Percentiles rank a stretch among this genome's conserved stretches.
Conservation (phyloP, 1,140 invertebrate species). For the Leptinotarsa undecemlineata region DNA sequence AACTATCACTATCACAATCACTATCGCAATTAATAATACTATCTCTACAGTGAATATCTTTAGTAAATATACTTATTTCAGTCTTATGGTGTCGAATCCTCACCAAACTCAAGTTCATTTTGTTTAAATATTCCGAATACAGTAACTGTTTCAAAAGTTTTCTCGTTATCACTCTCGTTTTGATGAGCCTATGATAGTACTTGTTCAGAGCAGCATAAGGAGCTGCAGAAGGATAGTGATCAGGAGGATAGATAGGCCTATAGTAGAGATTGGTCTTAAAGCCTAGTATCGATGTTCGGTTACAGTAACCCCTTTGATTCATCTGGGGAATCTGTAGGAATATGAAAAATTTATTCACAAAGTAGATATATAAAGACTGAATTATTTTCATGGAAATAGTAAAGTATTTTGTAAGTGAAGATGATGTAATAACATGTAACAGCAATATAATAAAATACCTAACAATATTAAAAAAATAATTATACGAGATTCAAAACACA, state of each 20-base stretch:
- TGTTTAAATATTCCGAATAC: slow-evolving; percentile 64
- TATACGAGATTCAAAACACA: no score
- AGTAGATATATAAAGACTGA: not conserved
- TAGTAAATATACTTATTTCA: slow-evolving; percentile 60
- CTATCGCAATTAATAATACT: slow-evolving; percentile 60
- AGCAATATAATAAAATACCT: no score
- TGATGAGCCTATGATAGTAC: slow-evolving; percentile 73
- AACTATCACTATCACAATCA: slow-evolving; percentile 51
- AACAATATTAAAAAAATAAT: no score
- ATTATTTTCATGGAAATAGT: no score
- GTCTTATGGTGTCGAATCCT: slow-evolving; percentile 62
- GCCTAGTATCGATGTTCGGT: slow-evolving; percentile 57
- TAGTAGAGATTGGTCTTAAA: slow-evolving; percentile 58
- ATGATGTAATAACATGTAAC: no score
- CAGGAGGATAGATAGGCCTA: slow-evolving; percentile 64
- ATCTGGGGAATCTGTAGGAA: slow-evolving; percentile 42
- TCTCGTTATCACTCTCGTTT: slow-evolving; percentile 69
- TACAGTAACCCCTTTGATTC: slow-evolving; percentile 59
- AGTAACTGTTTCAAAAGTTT: slow-evolving; percentile 74
- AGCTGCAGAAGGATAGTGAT: slow-evolving; percentile 66
- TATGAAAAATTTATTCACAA: slow-evolving; percentile 10
- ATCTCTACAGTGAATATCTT: slow-evolving; percentile 58
- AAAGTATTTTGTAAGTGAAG: no score
- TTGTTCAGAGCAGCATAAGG: slow-evolving; percentile 74
- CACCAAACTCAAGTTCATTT: slow-evolving; percentile 59